Conservation (phyloP, 2,113 vertebrate genomes). For the Spilogale gracilis region DNA sequence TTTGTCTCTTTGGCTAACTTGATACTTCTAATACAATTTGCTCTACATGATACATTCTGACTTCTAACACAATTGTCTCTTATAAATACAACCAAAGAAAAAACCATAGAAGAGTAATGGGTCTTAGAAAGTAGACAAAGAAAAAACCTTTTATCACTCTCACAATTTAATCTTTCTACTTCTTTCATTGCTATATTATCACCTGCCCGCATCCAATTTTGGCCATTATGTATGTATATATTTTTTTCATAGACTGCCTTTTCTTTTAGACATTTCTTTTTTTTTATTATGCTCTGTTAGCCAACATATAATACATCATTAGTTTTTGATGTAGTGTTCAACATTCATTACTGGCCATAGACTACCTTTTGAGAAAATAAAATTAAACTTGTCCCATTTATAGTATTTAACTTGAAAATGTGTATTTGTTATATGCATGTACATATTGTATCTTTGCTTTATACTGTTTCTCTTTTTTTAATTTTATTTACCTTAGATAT, state of each 20-base stretch:
- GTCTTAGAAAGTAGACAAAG: constrained; percentile 7
- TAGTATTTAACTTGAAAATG: not conserved
- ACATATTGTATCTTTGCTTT: not conserved
- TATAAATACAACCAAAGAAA: not conserved
- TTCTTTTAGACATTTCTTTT: not conserved
- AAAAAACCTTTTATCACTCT: not conserved
- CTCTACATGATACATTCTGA: not conserved
- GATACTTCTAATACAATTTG: not conserved
- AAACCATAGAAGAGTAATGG: not conserved
- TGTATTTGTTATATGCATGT: not conserved
- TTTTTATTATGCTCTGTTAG: not conserved
- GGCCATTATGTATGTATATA: not conserved
- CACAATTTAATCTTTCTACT: not conserved
- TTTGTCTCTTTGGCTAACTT: not conserved
- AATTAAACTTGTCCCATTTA: not conserved
- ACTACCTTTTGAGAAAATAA: constrained; percentile 1
- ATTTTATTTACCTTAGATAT: not conserved
- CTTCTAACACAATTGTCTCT: not conserved
- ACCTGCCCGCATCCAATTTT: not conserved
- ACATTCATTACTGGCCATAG: not conserved
- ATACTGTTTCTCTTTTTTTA: not conserved
- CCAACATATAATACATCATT: not conserved
- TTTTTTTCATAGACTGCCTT: not conserved
- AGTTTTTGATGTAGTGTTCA: not conserved
- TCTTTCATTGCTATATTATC: not conserved